Evolutionary conservation across 2,113 vertebrate genomes (phyloP), one percentile per base, ranked within the genome.

Genomic region (Pachypanchax playfairii): DNA sequence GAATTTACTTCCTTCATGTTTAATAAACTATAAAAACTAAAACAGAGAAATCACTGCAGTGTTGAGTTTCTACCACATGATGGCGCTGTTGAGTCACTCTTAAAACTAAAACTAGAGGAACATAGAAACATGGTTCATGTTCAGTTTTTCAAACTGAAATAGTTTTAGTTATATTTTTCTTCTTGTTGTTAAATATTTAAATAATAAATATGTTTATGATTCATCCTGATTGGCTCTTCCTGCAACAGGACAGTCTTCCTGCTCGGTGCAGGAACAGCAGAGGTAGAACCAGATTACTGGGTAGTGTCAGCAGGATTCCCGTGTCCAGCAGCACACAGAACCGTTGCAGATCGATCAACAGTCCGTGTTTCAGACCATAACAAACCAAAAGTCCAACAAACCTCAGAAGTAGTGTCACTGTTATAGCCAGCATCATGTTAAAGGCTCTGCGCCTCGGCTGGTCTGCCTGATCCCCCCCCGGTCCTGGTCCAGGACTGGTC

Each of bases 241-340:
- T 47, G 2, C 17, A 14, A 18, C 24, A 28, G 5, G 41, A 21
- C 5, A 44, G 18, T 43, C 60, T 71, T 17, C 70, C 59, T 1
- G 4, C 10, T 48, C 51, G 36, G 38, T 70, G 66, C 15, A 85
- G 64, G 22, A 66, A 85, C 47, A 82, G 12, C 8, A 74, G 50
- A 9, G 76, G 83, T 15, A 79, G 28, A 39, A 80, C 59, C 59
- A 82, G 51, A 6, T 31, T 54, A 26, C 73, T 69, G 3, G 73
- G 80, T 1, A 70, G 0, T 0, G 6, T 14, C 26, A 69, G 1
- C 12, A 28, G 35, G 2, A 52, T 0, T 0, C 2, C 31, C 0
- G 1, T 1, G 0, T 50, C 48, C 2, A 71, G 0, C 11, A 70
- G 0, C 1, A 1, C 1, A 15, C 63, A 77, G 0, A 0, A 7